These are phyloP conservation scores for Diplosoma virens DNA, from an alignment of 23 tunicate genomes.

Conservation along the genomic window DNA sequence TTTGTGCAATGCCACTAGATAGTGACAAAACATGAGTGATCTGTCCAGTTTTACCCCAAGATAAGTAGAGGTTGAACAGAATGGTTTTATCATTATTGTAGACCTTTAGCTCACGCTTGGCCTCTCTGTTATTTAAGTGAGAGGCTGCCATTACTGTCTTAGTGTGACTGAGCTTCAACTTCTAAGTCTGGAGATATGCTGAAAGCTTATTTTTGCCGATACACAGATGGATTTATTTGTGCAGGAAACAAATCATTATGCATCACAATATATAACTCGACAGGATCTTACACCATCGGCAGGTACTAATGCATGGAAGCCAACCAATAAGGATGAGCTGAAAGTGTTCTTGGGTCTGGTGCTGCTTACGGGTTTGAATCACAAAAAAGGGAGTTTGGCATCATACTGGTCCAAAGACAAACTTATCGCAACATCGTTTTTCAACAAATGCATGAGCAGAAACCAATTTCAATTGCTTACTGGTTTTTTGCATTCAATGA, in stretches of 20 bases:
- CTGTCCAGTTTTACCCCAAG: too few species aligned
- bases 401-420: neutral
- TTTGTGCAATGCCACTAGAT: too few species aligned
- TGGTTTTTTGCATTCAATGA: slow-evolving; percentile 7
- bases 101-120: too few species aligned
- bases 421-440: slow-evolving; percentile 1
- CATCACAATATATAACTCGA: neutral
- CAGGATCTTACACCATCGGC: neutral
- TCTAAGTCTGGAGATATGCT: too few species aligned
- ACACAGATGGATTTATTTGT: neutral
- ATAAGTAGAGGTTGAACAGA: too few species aligned
- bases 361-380: neutral
- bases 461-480: slow-evolving; percentile 18
- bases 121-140: too few species aligned
- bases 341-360: slow-evolving; percentile 13
- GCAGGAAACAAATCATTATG: neutral
- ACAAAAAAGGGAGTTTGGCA: neutral
- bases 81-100: too few species aligned
- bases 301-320: neutral
- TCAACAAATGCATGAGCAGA: slow-evolving; percentile 2
- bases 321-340: neutral
- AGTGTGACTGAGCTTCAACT: too few species aligned
- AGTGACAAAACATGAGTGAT: too few species aligned
- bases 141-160: too few species aligned
- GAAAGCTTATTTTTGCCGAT: neutral